Evolutionary conservation across 2,888 invertebrate species (phyloP).

Genomic region (Invenusta paracnida): DNA sequence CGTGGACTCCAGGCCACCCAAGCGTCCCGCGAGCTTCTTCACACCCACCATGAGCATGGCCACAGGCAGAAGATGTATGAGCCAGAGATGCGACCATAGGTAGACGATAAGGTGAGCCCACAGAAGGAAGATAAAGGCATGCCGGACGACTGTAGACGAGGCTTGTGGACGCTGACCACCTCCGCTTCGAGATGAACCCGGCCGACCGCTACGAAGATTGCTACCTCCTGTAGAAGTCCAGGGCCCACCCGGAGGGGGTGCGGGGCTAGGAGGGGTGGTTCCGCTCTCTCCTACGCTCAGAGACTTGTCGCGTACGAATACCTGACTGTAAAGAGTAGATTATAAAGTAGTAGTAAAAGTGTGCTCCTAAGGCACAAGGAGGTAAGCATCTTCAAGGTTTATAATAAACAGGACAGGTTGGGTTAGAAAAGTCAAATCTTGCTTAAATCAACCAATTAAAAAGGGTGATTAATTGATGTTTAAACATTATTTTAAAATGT

Average conservation of each 20-base stretch:
- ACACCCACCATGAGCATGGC: constrained; percentile 69
- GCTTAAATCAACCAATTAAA: no score
- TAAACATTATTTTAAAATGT: no score
- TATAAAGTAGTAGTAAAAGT: no score
- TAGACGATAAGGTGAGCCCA: constrained; percentile 78
- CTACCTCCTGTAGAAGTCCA: no score
- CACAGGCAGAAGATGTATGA: constrained; percentile 72
- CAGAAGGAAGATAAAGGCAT: constrained; percentile 63
- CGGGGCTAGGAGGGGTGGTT: background rate
- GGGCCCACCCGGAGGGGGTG: background rate
- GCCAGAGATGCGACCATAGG: constrained; percentile 79
- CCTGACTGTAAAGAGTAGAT: background rate
- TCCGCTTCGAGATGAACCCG: background rate
- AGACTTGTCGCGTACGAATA: background rate
- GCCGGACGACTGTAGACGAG: background rate
- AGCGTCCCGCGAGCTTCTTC: background rate
- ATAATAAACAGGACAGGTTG: no score
- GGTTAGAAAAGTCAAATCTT: no score
- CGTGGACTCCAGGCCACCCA: constrained; percentile 45
- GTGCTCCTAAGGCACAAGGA: no score
- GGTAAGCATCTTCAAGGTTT: no score
- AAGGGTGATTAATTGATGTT: no score
- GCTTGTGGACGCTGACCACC: background rate
- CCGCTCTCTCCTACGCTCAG: background rate
- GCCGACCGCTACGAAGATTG: background rate